These are phyloP conservation scores for Helicolenus hilgendorfi DNA, from an alignment of 2,797 vertebrate species.

Conservation along the genomic window DNA sequence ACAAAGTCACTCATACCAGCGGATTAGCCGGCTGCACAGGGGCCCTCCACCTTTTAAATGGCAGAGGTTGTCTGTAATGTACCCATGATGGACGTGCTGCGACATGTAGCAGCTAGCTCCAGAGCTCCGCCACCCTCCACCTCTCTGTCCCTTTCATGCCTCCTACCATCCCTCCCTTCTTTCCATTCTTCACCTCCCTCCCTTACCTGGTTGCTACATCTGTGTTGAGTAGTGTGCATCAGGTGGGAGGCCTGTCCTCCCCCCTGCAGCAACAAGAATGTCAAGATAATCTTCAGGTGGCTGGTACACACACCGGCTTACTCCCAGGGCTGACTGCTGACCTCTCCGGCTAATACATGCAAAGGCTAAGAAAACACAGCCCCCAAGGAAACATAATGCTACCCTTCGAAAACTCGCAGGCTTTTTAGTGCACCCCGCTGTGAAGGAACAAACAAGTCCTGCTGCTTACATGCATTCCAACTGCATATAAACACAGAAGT, in stretches of 20 bases:
- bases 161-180: background rate
- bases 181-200: constrained; percentile 42
- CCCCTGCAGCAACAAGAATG: constrained; percentile 63
- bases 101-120: constrained; percentile 48
- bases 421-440: constrained; percentile 5
- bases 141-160: constrained; percentile 39
- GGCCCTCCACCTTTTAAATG: constrained; percentile 65
- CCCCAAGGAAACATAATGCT: constrained; percentile 49
- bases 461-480: constrained; percentile 57
- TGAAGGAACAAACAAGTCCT: constrained; percentile 49
- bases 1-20: constrained; percentile 81
- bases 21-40: constrained; percentile 74
- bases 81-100: constrained; percentile 65
- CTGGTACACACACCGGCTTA: constrained; percentile 63
- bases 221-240: constrained; percentile 31
- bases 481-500: constrained; percentile 38
- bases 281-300: constrained; percentile 83
- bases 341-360: constrained; percentile 51
- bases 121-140: constrained; percentile 17
- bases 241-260: constrained; percentile 27
- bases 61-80: constrained; percentile 53
- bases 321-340: constrained; percentile 56
- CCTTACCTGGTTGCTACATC: constrained; percentile 14
- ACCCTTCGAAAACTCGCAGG: constrained; percentile 29
- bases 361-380: constrained; percentile 63